Evolutionary conservation across 2,113 vertebrate species (phyloP), one percentile per base, ranked within the genome.

Genomic region (Speoplatyrhinus poulsoni): DNA sequence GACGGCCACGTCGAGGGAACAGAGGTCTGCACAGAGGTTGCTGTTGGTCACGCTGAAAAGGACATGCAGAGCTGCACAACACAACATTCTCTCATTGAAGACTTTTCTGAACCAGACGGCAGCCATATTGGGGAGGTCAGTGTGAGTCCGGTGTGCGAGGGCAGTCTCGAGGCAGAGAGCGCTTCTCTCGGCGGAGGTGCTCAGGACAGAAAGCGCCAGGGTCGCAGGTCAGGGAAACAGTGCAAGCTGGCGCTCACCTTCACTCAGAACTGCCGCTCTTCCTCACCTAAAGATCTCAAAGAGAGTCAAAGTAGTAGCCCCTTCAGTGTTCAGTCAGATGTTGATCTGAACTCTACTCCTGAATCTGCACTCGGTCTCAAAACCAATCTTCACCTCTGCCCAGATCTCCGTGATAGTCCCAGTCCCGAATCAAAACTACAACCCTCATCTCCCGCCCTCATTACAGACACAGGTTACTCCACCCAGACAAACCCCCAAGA

Each of bases 401-500:
- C 15, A 0, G 15, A 60, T n/a, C 60, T 57, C 19, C 60, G 2
- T 5, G 54, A 10, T 10, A 57, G 50, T 17, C 56, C 64, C n/a
- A 9, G 60, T 32, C 54, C 41, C 12, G 62, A 71, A 12, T 15
- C 60, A 3, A 9, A 26, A 12, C 36, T 32, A 16, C 77, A 67
- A 57, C 59, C 62, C 12, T 49, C n/a, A 26, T 46, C 71, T 3
- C n/a, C 57, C 17, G 3, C 4, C 17, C 12, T 12, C 59, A 13
- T 13, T 4, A 58, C 32, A 19, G 70, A 70, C 12, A 32, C 5
- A 6, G 70, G 75, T 65, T 64, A 52, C 48, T 57, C 58, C 69
- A 79, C 94, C 9, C 97, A 99, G 80, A 98, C 97, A 8, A 94
- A 96, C 67, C 91, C 97, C 17, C 92, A 93, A 62, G 96, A 97